Evolutionary conservation across 2,113 vertebrate species (phyloP).

Genomic region (Tetraodon nigroviridis): DNA sequence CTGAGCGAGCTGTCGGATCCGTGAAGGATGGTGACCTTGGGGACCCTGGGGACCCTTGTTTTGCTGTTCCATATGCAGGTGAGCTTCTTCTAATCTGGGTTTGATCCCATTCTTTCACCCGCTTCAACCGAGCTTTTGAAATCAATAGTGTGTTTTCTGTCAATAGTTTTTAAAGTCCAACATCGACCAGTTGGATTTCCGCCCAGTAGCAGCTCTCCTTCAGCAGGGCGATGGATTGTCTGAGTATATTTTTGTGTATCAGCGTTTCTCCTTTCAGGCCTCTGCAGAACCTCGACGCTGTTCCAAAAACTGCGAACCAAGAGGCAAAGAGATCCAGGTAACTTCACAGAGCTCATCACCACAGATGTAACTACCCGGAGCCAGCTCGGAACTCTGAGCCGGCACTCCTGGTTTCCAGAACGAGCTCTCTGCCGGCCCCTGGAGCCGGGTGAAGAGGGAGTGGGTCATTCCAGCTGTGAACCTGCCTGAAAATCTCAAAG

Average conservation of each 20-base stretch:
- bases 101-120: neutral
- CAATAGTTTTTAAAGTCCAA: too few species aligned
- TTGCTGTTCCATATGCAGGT: conserved; percentile 34
- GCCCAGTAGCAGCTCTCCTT: too few species aligned
- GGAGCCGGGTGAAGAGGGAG: conserved; percentile 57
- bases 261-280: conserved; percentile 19
- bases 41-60: neutral
- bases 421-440: conserved; percentile 3
- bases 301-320: neutral
- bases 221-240: too few species aligned
- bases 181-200: too few species aligned
- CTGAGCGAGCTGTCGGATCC: neutral
- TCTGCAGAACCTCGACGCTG: neutral
- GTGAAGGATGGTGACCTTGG: neutral
- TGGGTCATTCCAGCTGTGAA: conserved; percentile 59
- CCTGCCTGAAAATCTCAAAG: conserved; percentile 54
- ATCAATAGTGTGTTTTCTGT: too few species aligned
- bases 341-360: too few species aligned
- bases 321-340: conserved; percentile 3
- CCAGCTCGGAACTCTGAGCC: neutral
- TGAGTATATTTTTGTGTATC: neutral
- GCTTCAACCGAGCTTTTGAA: too few species aligned
- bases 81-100: neutral
- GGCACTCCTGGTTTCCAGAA: conserved; percentile 9
- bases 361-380: neutral